Conservation (phyloP, 1,140 invertebrate genomes). For the Leptinotarsa lineolata region DNA sequence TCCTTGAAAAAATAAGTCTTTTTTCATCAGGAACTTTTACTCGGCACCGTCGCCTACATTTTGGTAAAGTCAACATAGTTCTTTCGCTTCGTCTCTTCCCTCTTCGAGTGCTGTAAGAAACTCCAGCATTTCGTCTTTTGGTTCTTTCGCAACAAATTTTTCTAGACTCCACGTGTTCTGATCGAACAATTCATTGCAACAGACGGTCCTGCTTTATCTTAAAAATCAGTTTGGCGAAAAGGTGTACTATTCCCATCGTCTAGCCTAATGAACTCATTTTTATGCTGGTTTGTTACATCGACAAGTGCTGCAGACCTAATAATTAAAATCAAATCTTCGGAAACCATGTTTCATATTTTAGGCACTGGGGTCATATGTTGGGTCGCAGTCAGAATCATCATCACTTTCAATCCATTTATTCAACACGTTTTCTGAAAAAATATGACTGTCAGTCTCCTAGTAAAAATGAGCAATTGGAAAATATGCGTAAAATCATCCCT, state of each 20-base stretch:
- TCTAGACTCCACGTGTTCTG: not conserved
- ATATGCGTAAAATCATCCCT: no score
- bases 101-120: slow-evolving; percentile 1
- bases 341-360: not conserved
- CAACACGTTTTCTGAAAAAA: not conserved
- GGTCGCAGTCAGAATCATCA: not conserved
- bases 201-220: not conserved
- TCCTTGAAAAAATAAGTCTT: not conserved
- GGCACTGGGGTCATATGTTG: not conserved
- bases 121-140: not conserved
- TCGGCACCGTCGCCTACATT: not conserved
- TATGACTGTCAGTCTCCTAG: not conserved
- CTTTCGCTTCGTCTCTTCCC: not conserved
- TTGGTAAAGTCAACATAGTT: not conserved
- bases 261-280: slow-evolving; percentile 4
- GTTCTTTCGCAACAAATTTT: not conserved
- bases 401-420: slow-evolving; percentile 1
- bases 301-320: not conserved
- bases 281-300: not conserved
- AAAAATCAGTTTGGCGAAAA: not conserved
- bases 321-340: not conserved
- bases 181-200: not conserved
- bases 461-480: no score
- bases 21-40: not conserved
- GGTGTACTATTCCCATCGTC: not conserved